These are phyloP conservation scores for Corythornis cristatus DNA, from an alignment of 2,113 vertebrate genomes.

Conservation along the genomic window DNA sequence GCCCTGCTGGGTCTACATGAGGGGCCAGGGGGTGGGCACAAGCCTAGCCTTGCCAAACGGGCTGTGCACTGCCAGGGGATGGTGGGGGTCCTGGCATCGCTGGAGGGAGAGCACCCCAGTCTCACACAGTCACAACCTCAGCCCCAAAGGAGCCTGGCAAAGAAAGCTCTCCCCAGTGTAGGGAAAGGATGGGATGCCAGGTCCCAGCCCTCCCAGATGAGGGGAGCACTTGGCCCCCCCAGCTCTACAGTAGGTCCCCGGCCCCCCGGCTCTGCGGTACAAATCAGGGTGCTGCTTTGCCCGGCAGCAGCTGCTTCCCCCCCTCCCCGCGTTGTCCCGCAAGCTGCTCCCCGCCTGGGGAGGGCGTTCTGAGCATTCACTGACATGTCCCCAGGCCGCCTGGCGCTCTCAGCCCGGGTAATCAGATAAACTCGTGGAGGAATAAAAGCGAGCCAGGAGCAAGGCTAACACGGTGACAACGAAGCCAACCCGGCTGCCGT, in stretches of 20 bases:
- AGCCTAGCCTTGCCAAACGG: neutral
- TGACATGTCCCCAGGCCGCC: neutral
- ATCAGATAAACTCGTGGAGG: constrained; percentile 57
- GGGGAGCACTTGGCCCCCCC: neutral
- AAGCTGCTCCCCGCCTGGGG: neutral
- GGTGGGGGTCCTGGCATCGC: accelerated
- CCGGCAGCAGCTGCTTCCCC: neutral
- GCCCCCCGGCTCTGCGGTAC: neutral
- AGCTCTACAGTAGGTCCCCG: neutral
- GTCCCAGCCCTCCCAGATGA: neutral
- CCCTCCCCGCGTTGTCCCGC: neutral
- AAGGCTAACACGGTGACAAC: neutral
- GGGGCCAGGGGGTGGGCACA: accelerated
- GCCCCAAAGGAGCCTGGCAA: neutral
- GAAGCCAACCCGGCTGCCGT: neutral
- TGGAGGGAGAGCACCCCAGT: accelerated
- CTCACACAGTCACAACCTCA: neutral
- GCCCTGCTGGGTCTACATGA: no score
- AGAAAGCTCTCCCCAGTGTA: neutral
- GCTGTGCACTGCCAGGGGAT: accelerated
- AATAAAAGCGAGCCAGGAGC: constrained; percentile 18
- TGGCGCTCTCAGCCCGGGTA: neutral
- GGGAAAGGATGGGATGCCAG: neutral
- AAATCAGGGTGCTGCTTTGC: neutral
- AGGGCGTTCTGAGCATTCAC: neutral